Conservation (phyloP, 2,888 invertebrate species). For the Argyra leucocephala region DNA sequence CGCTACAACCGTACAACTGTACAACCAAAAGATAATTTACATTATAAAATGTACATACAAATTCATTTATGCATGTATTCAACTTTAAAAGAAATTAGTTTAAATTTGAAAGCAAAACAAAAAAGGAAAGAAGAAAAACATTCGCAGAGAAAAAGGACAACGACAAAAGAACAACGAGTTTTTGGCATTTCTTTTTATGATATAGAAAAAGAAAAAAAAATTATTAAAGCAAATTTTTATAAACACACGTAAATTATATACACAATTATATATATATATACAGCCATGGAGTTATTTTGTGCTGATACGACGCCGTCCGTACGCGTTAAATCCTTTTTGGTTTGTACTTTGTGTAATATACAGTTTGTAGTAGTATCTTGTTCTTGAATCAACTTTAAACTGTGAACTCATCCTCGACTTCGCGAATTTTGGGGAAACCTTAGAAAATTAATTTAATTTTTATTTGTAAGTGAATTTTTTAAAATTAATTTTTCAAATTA, state of each 20-base stretch:
- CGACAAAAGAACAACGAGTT: not conserved
- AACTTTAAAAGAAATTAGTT: too few relatives aligned
- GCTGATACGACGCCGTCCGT: not conserved
- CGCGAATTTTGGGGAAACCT: not conserved
- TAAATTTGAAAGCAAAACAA: too few relatives aligned
- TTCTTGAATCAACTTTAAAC: constrained; percentile 6
- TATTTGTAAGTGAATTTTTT: not conserved
- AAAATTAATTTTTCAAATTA: not conserved
- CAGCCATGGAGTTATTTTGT: not conserved
- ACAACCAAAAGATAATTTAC: too few relatives aligned
- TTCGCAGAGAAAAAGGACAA: not conserved
- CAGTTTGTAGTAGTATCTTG: constrained; percentile 6
- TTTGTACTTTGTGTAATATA: too few relatives aligned
- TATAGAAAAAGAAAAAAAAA: not conserved
- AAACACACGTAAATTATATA: not conserved
- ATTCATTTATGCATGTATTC: too few relatives aligned
- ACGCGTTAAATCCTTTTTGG: constrained; percentile 2
- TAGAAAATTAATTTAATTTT: not conserved
- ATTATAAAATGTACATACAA: too few relatives aligned
- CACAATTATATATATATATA: not conserved
- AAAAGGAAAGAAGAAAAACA: not conserved
- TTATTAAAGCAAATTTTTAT: not conserved
- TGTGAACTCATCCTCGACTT: not conserved
- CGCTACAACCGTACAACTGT: too few relatives aligned
- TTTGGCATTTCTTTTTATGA: not conserved